Conservation (phyloP, 2,797 vertebrate genomes). For the Platyrinchus mystaceus region DNA sequence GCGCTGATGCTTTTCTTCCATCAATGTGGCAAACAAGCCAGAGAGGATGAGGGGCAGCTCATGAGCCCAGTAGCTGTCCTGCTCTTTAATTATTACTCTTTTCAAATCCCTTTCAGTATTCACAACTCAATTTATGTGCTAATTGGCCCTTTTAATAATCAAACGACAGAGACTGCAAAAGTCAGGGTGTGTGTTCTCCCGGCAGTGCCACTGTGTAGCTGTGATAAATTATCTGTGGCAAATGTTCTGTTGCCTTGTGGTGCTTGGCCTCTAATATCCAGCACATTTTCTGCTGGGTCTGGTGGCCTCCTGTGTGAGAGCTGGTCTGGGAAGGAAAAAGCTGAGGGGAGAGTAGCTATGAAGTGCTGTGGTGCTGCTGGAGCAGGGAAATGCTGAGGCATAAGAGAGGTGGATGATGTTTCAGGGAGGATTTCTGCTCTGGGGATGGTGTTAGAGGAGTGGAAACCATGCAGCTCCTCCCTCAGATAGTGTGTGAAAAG, state of each 20-base stretch:
- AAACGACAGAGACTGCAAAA: slow-evolving; percentile 11
- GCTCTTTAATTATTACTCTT: slow-evolving; percentile 50
- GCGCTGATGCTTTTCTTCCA: not conserved
- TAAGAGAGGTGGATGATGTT: not conserved
- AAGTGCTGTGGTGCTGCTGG: not conserved
- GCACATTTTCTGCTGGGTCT: not conserved
- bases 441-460: not conserved
- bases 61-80: not conserved
- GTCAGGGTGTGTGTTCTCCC: not conserved
- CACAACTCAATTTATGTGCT: slow-evolving; percentile 59
- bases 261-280: not conserved
- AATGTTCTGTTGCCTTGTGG: not conserved
- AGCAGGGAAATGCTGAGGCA: not conserved
- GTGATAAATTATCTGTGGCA: slow-evolving; percentile 11
- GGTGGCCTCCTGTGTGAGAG: not conserved
- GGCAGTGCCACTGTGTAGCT: not conserved
- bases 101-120: slow-evolving; percentile 53
- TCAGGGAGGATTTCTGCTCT: not conserved
- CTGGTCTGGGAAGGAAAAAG: not conserved
- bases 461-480: not conserved
- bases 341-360: not conserved
- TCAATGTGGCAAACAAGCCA: not conserved
- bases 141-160: slow-evolving; percentile 47
- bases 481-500: not conserved
- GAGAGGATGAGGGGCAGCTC: not conserved